These are phyloP conservation scores for Thomomys bottae DNA, from an alignment of 2,113 vertebrate genomes.

Conservation along the genomic window DNA sequence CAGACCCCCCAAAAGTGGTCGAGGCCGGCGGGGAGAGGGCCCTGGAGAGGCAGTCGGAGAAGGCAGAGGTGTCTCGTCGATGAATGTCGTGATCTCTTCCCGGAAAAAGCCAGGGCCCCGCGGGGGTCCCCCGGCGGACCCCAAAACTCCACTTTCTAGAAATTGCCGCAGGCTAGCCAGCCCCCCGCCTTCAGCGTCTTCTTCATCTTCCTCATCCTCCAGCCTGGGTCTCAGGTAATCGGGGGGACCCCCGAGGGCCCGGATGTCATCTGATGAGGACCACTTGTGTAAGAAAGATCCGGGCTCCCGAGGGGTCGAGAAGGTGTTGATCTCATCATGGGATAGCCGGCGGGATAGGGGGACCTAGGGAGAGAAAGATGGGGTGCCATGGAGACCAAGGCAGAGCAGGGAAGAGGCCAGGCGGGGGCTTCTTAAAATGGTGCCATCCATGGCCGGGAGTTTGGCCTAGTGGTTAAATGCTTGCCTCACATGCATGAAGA, in stretches of 20 bases:
- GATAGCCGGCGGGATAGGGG: constrained; percentile 88
- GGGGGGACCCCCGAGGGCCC: constrained; percentile 77
- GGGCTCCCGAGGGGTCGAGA: constrained; percentile 84
- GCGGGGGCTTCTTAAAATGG: background rate
- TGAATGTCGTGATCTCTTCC: constrained; percentile 90
- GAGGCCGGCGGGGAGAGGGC: constrained; percentile 81
- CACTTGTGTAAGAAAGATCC: constrained; percentile 89
- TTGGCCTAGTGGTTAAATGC: too few relatives aligned
- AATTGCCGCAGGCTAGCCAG: constrained; percentile 87
- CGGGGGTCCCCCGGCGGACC: constrained; percentile 75
- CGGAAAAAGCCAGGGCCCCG: constrained; percentile 87
- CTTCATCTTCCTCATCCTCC: constrained; percentile 80
- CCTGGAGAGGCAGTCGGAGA: constrained; percentile 86
- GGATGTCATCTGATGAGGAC: constrained; percentile 90
- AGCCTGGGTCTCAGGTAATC: constrained; percentile 82
- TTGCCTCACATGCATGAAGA: too few relatives aligned
- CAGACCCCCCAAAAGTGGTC: constrained; percentile 72
- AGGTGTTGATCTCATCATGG: constrained; percentile 89
- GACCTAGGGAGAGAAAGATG: constrained; percentile 79
- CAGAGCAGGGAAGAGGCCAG: background rate
- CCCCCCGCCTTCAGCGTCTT: constrained; percentile 74
- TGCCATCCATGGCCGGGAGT: too few relatives aligned
- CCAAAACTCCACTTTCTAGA: constrained; percentile 82
- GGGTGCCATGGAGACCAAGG: background rate
- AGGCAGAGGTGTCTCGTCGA: constrained; percentile 88